phyloP scores from a whole-genome alignment of 2,797 vertebrate species.

The Leptodon cayanensis region DNA sequence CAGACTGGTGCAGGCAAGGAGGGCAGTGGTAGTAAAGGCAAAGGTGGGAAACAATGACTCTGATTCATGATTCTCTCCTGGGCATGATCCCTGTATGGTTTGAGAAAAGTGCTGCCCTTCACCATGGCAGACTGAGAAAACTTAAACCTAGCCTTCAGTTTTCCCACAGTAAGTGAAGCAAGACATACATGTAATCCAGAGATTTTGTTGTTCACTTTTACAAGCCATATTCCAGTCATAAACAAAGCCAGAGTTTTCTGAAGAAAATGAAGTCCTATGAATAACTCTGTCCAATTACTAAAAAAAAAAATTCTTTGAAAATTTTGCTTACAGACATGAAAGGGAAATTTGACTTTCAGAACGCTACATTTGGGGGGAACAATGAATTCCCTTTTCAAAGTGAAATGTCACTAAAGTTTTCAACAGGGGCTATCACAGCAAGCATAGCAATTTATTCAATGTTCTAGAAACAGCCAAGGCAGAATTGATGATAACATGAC shows the following conservation, averaged over 20 bases:
- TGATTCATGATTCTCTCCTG: not conserved
- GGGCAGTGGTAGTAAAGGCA: not conserved
- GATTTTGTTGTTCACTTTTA: not conserved
- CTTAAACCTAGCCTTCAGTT: not conserved
- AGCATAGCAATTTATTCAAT: not conserved
- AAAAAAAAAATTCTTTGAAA: not conserved
- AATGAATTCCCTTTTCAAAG: conserved; percentile 17
- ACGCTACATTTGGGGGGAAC: not conserved
- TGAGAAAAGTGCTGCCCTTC: not conserved
- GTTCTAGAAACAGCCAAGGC: not conserved
- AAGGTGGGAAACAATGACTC: not conserved
- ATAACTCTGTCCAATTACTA: not conserved
- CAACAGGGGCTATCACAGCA: conserved; percentile 2
- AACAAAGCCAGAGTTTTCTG: not conserved
- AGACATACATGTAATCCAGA: not conserved
- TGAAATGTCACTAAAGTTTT: conserved; percentile 33
- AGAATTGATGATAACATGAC: not conserved
- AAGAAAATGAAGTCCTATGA: not conserved
- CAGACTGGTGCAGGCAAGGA: not conserved
- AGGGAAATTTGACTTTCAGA: conserved; percentile 32
- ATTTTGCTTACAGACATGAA: conserved; percentile 24
- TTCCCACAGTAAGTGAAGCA: not conserved
- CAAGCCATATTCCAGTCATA: not conserved
- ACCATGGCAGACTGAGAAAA: not conserved
- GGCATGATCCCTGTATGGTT: not conserved